Base-by-base conservation (phyloP, 2,888 invertebrate genomes). In the Cosmopolites sordidus region DNA sequence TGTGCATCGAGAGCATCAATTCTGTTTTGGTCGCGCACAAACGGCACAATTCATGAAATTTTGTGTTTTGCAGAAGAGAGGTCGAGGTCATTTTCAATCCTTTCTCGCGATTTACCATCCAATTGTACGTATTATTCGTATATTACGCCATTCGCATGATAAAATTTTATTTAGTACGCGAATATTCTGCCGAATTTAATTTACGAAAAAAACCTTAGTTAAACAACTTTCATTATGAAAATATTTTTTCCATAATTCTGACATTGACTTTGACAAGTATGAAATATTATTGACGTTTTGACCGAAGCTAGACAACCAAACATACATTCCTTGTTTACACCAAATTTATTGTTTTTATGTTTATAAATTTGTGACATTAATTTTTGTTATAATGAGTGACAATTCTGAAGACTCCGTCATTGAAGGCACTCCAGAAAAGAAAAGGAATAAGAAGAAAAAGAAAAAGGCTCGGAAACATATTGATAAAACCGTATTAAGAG, bases 21-120 rank as follows among this genome's bases (percentile, higher is more conserved):
- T 68, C 69, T 11, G 70, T 73, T 65, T 72, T 74, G 27, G 70
- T 65, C 15, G 73, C 74, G 62, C 74, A 75, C 41, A 74, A 64
- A 60, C 74, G 69, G 58, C 74, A 74, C 54, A 75, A 66, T 64
- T 74, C 73, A 40, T 68, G 68, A 59, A 59, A 65, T 59, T 62
- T 63, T 6, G 64, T 55, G 53, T 60, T 63, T 37, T 46, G 51
- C 40, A 46, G 14, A 39, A 37, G 39, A n/a, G 38, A 15, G 12
- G 40, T 30, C 37, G 43, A 22, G 33, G 48, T 43, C 50, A 50
- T 50, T 45, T 42, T 48, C 17, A 33, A 33, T 12, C 4, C n/a
- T 22, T 22, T 22, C 22, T 22, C 22, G 8, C 22, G 3, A 8
- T 8, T 22, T 8, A 22, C 22, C 12, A 33, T n/a, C 12, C 33